A percentile compares a stretch with the other conserved stretches of the same genome.
Conservation (phyloP, 2,113 vertebrate genomes). For the Serinus canaria region DNA sequence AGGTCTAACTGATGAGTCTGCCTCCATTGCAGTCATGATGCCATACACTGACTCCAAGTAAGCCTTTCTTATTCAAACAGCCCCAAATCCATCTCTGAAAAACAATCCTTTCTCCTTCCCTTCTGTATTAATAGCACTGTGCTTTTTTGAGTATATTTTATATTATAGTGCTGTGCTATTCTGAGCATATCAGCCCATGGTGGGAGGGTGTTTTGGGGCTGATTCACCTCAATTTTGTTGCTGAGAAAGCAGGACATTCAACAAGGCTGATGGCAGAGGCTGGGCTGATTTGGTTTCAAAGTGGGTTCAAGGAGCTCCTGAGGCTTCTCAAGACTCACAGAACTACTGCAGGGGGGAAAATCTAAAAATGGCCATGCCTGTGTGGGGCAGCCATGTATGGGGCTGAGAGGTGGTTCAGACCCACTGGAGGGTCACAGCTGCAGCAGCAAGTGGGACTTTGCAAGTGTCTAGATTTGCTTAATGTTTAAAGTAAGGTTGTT, state of each 20-base stretch:
- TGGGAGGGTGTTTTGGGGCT: background rate
- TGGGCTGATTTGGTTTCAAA: background rate
- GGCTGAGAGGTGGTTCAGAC: background rate
- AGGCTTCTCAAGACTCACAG: background rate
- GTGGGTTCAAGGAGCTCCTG: background rate
- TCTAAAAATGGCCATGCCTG: accelerated
- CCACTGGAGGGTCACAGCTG: background rate
- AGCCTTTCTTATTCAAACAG: background rate
- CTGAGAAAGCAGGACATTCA: background rate
- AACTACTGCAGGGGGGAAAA: background rate
- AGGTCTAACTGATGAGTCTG: background rate
- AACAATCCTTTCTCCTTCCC: background rate
- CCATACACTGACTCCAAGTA: background rate
- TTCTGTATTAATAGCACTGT: background rate
- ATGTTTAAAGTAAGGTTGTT: background rate
- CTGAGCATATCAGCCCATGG: background rate
- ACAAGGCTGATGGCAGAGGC: background rate
- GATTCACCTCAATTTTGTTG: background rate
- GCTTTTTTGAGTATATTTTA: background rate
- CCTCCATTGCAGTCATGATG: background rate
- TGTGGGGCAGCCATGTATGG: background rate
- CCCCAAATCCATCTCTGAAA: background rate
- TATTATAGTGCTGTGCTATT: background rate
- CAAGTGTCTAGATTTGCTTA: background rate
- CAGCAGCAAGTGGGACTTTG: background rate